Conservation (phyloP, 2,797 vertebrate species). For the Poeciliopsis turneri region DNA sequence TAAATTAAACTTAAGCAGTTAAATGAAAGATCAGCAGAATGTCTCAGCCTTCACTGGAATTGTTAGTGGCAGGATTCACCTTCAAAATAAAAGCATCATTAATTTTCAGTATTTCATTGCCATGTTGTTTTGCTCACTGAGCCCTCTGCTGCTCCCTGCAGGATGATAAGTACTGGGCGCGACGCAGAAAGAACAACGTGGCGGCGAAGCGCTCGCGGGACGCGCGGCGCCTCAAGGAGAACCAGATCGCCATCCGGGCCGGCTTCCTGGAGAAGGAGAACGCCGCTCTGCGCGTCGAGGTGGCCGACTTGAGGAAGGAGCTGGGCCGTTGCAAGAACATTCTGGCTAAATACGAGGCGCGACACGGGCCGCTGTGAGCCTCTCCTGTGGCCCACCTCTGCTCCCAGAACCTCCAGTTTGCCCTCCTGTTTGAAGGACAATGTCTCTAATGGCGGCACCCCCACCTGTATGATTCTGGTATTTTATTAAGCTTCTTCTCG, state of each 20-base stretch:
- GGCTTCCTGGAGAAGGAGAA: slow-evolving; percentile 98
- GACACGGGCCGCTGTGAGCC: slow-evolving; percentile 89
- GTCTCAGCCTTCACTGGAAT: too few species aligned
- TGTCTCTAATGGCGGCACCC: slow-evolving; percentile 79
- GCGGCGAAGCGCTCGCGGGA: slow-evolving; percentile 95
- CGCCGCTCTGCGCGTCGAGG: slow-evolving; percentile 89
- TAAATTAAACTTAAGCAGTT: too few species aligned
- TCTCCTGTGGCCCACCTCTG: not conserved
- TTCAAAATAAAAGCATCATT: not conserved
- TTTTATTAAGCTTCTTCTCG: slow-evolving; percentile 51
- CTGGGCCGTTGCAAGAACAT: slow-evolving; percentile 95
- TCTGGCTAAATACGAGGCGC: slow-evolving; percentile 92
- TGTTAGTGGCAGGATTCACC: not conserved
- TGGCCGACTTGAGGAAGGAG: slow-evolving; percentile 94
- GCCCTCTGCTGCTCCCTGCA: slow-evolving; percentile 66
- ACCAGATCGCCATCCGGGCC: slow-evolving; percentile 98
- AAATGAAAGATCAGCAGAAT: too few species aligned
- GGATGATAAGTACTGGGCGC: slow-evolving; percentile 97
- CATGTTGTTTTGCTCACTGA: not conserved
- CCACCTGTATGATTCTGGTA: slow-evolving; percentile 60
- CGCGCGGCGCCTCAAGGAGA: slow-evolving; percentile 95
- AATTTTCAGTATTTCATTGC: not conserved
- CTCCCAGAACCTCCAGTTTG: not conserved
- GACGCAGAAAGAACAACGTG: slow-evolving; percentile 99
- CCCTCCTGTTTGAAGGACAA: slow-evolving; percentile 79